Percentiles rank a stretch among this genome's conserved stretches.
phyloP scores from a whole-genome alignment of 1,140 invertebrate species.

The Notospermus geniculatus region DNA sequence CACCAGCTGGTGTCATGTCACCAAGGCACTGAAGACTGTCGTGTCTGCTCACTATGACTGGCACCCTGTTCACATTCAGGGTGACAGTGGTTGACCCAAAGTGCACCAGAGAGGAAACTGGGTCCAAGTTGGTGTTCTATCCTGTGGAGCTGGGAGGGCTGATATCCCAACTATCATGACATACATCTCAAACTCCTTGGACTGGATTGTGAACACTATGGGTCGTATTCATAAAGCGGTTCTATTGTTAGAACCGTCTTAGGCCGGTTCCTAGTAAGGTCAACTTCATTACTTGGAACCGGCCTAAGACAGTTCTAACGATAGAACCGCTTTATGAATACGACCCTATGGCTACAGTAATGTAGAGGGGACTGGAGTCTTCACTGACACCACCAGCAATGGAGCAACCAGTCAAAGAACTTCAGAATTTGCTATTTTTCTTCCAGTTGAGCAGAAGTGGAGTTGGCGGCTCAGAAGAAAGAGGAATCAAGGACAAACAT shows the following conservation, averaged over 20 bases:
- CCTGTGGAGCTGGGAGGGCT: slow-evolving; percentile 40
- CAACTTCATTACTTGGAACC: too few species aligned
- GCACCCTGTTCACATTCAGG: too few species aligned
- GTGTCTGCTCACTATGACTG: too few species aligned
- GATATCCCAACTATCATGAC: slow-evolving; percentile 46
- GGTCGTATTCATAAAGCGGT: too few species aligned
- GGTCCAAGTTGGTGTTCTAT: slow-evolving; percentile 45
- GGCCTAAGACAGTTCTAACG: too few species aligned
- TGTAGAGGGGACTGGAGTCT: background rate
- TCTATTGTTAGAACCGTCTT: too few species aligned
- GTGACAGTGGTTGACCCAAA: slow-evolving; percentile 50
- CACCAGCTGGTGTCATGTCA: too few species aligned
- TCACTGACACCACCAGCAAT: background rate
- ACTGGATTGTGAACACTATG: slow-evolving; percentile 38
- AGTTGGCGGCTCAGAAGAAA: background rate
- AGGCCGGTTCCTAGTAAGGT: too few species aligned
- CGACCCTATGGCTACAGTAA: too few species aligned
- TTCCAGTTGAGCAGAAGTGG: background rate
- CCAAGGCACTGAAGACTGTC: too few species aligned
- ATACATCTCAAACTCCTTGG: slow-evolving; percentile 33
- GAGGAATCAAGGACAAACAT: too few species aligned
- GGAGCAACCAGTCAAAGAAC: background rate
- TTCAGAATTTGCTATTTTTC: background rate
- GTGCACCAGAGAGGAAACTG: slow-evolving; percentile 32
- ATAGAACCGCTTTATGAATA: too few species aligned